Conservation (phyloP, 2,888 invertebrate genomes). For the Gnatocerus cornutus region DNA sequence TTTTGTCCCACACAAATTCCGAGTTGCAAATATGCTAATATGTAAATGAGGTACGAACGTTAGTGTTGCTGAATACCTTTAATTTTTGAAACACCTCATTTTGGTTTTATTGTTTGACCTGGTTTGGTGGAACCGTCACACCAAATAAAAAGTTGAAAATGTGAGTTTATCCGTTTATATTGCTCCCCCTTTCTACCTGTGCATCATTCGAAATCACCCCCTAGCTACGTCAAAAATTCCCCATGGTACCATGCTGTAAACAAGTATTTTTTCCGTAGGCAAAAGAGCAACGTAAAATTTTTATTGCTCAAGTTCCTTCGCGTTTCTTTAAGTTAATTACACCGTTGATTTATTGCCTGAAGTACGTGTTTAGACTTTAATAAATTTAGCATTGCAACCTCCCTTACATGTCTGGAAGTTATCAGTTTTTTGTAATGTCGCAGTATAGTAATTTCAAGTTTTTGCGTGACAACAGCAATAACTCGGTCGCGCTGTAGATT, state of each 20-base stretch:
- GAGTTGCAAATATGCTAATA: too few relatives aligned
- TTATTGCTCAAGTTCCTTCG: conserved; percentile 24
- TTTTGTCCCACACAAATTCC: too few relatives aligned
- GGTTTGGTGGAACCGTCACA: too few relatives aligned
- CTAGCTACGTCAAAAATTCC: conserved; percentile 6
- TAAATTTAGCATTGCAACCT: conserved; percentile 36
- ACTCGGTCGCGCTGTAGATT: conserved; percentile 32
- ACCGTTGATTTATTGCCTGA: conserved; percentile 29
- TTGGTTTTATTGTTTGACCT: too few relatives aligned
- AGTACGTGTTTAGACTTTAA: conserved; percentile 38
- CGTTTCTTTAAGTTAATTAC: conserved; percentile 34
- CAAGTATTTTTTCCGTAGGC: conserved; percentile 19
- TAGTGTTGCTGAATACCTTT: too few relatives aligned
- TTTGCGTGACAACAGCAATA: conserved; percentile 45
- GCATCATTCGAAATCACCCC: conserved; percentile 16
- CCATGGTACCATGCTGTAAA: conserved; percentile 11
- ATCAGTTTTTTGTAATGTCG: conserved; percentile 38
- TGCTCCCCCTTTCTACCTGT: background rate
- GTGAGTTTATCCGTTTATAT: too few relatives aligned
- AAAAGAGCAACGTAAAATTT: conserved; percentile 19
- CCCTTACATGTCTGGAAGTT: conserved; percentile 41
- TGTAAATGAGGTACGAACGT: too few relatives aligned
- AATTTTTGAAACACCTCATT: too few relatives aligned
- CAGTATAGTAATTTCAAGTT: conserved; percentile 35
- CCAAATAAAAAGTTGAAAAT: too few relatives aligned